A percentile compares a stretch with the other conserved stretches of the same genome.
These are phyloP conservation scores for Balaenoptera acutorostrata DNA, from an alignment of 2,113 vertebrate species.

Conservation along the genomic window DNA sequence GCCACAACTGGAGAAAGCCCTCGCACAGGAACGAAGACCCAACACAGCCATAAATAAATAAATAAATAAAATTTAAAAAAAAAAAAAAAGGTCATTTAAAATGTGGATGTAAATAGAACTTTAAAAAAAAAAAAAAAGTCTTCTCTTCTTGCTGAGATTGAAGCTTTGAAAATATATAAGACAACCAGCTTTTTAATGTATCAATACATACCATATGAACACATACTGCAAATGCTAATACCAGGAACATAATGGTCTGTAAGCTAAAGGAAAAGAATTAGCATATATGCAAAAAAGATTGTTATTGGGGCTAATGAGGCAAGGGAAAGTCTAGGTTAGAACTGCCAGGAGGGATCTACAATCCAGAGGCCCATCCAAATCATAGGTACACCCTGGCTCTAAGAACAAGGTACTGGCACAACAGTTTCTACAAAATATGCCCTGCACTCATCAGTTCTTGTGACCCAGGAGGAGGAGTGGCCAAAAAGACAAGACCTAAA, in stretches of 20 bases:
- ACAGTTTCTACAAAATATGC: background rate
- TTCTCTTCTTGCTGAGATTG: slow-evolving; percentile 11
- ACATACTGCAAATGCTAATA: slow-evolving; percentile 9
- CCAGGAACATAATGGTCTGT: slow-evolving; percentile 4
- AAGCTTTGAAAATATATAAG: slow-evolving; percentile 37
- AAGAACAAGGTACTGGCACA: background rate
- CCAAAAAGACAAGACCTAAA: background rate
- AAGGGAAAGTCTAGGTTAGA: background rate
- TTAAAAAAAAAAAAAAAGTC: background rate
- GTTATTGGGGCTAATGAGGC: background rate
- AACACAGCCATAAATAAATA: too few relatives aligned
- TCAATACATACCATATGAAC: background rate
- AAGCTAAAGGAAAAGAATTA: slow-evolving; percentile 37
- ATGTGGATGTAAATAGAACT: too few relatives aligned
- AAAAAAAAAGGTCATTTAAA: too few relatives aligned
- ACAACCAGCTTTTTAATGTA: background rate
- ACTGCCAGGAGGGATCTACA: background rate
- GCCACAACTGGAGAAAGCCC: too few relatives aligned
- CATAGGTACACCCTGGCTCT: background rate
- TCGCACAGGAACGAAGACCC: too few relatives aligned
- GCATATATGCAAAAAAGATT: background rate
- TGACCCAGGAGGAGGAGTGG: background rate
- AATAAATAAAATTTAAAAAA: too few relatives aligned
- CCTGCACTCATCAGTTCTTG: background rate
- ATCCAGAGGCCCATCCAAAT: background rate